Percentiles rank a stretch among this genome's conserved stretches.
phyloP scores from a whole-genome alignment of 2,113 vertebrate species.

The Pteruthius melanotis region DNA sequence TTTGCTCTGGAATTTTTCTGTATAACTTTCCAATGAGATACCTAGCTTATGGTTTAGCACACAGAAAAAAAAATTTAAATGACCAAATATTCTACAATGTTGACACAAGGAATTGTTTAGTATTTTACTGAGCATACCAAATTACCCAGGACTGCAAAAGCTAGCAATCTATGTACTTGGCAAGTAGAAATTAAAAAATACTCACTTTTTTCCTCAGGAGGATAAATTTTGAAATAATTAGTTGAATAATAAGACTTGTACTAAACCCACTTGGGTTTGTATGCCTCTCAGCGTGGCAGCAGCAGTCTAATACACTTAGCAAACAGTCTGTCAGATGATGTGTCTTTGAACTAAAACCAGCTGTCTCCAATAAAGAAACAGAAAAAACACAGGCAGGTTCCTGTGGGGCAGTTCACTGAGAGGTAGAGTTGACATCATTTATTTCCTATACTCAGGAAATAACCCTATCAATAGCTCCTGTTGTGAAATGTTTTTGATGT shows the following conservation, averaged over 20 bases:
- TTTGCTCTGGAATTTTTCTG: background rate
- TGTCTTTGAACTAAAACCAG: slow-evolving; percentile 37
- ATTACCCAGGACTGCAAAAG: background rate
- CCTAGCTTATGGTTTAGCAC: background rate
- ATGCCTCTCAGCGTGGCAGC: background rate
- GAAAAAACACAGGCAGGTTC: background rate
- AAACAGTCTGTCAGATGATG: slow-evolving; percentile 10
- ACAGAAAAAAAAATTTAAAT: background rate
- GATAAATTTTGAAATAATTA: background rate
- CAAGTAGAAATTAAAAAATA: background rate
- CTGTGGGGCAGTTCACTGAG: background rate
- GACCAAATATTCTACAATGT: background rate
- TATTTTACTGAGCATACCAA: background rate
- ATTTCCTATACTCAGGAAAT: slow-evolving; percentile 57
- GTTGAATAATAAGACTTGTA: background rate
- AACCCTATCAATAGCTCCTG: slow-evolving; percentile 62
- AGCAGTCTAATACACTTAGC: background rate
- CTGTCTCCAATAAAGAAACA: background rate
- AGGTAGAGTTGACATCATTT: slow-evolving; percentile 53
- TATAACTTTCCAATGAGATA: background rate
- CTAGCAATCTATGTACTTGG: background rate
- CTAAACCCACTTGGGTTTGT: background rate
- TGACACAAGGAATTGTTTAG: background rate
- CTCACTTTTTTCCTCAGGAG: background rate
- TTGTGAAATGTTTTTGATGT: slow-evolving; percentile 72